Percentiles rank a stretch among this genome's conserved stretches.
phyloP scores from a whole-genome alignment of 2,797 vertebrate species.

The Lophius americanus region DNA sequence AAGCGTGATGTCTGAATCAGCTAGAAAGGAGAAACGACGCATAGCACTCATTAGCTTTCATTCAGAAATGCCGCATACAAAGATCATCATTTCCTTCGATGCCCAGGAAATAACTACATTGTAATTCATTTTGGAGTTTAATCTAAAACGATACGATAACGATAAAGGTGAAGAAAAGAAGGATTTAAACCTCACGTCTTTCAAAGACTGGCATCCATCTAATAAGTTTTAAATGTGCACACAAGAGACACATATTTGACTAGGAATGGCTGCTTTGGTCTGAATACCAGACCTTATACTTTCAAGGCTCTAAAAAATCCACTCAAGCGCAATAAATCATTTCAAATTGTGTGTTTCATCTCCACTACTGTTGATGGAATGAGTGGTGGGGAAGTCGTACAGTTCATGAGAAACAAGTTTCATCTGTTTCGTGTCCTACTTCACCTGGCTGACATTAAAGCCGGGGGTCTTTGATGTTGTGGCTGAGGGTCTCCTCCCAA shows the following conservation, averaged over 20 bases:
- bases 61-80: background rate
- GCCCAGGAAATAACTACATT: background rate
- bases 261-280: background rate
- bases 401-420: constrained; percentile 2
- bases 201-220: background rate
- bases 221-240: background rate
- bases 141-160: too few relatives aligned
- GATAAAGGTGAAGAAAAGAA: background rate
- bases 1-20: constrained; percentile 3
- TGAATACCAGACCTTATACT: background rate
- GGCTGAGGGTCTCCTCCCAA: constrained; percentile 8
- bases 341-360: constrained; percentile 8
- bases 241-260: background rate
- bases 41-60: background rate
- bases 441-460: constrained; percentile 7
- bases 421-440: constrained; percentile 12
- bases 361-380: background rate
- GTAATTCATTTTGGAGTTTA: too few relatives aligned
- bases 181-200: background rate
- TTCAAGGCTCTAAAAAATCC: constrained; percentile 5
- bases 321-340: constrained; percentile 3
- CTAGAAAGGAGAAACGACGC: background rate
- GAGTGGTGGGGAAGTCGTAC: background rate
- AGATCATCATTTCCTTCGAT: background rate
- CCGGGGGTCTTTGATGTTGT: constrained; percentile 12